Base-by-base conservation (phyloP, 2,888 invertebrate species). In the Lithophane semibrunnea region DNA sequence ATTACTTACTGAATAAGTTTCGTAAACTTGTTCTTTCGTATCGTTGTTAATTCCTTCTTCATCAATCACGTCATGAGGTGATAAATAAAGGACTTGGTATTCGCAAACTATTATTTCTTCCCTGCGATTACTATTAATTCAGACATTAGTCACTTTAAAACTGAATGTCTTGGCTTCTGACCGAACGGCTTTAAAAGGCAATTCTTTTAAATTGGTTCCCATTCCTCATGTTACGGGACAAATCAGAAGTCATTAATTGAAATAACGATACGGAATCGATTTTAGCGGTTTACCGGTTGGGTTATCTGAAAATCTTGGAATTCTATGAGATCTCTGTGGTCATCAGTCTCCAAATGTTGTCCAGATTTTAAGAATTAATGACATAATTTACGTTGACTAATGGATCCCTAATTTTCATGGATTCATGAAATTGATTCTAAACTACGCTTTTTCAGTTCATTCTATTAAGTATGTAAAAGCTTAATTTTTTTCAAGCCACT, bases 221-320 rank as follows among this genome's bases (percentile, higher is more conserved):
- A 89, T 91, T 89, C 85, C 74, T 89, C 83, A 83, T 80, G 69
- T 69, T 88, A 86, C 75, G 80, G 73, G 86, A 86, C 75, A 75
- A 91, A 90, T 88, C 85, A 86, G 76, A 79, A 80, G 83, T 85
- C 86, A 91, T 90, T 91, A 88, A 86, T 88, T 88, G 86, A 85
- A 86, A 68, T 66, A 69, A 75, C 18, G 58, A 54, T 24, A 68
- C 37, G 13, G 16, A 44, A 78, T 68, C 24, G 37, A 44, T 78
- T 52, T 80, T 18, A 66, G 29, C 56, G 29, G 60, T 12, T 58
- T 68, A 37, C 3, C 18, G 42, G 24, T 49, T 67, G 18, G 1
- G 49, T 18, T 1, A 12, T 13, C 16, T 42, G 12, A 24, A 78
- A 47, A 18, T 16, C 1, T 56, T 47, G 5, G 2, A 56, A 37